Evolutionary conservation across 2,113 vertebrate genomes (phyloP).

Genomic region (Micronycteris hirsuta): DNA sequence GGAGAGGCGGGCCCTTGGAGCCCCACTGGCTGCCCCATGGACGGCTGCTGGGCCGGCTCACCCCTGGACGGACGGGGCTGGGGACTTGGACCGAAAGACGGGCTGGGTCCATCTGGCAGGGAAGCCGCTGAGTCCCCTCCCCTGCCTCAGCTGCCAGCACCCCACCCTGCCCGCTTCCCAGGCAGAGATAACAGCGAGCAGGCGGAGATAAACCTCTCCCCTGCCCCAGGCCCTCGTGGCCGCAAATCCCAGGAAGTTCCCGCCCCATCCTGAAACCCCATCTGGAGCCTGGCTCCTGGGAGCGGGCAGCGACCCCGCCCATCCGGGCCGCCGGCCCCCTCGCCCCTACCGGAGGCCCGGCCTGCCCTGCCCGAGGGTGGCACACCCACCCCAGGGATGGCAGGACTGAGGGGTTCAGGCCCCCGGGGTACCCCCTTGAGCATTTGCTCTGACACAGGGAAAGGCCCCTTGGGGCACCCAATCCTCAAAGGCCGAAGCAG

Average conservation of each 20-base stretch:
- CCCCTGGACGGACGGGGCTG: fast-evolving
- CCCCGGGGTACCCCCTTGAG: too few relatives aligned
- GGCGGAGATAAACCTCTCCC: background rate
- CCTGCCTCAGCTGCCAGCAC: fast-evolving
- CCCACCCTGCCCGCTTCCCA: background rate
- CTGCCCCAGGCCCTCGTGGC: background rate
- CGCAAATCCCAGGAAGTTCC: slow-evolving; percentile 65
- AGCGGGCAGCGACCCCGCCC: background rate
- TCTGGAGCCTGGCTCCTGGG: background rate
- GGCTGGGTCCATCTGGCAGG: background rate
- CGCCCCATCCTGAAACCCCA: slow-evolving; percentile 57
- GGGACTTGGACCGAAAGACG: background rate
- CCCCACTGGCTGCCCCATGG: background rate
- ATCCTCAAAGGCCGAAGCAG: background rate
- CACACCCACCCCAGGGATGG: too few relatives aligned
- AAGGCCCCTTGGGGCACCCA: background rate
- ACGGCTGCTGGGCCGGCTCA: background rate
- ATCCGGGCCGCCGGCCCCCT: background rate
- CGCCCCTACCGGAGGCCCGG: background rate
- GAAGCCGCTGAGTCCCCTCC: background rate
- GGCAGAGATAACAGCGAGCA: background rate
- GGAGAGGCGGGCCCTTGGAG: background rate
- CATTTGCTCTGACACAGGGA: background rate
- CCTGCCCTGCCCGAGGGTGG: background rate
- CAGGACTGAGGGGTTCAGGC: fast-evolving